Evolutionary conservation across 2,888 invertebrate genomes (phyloP), one percentile per base, ranked within the genome.

Genomic region (Teleogryllus oceanicus): DNA sequence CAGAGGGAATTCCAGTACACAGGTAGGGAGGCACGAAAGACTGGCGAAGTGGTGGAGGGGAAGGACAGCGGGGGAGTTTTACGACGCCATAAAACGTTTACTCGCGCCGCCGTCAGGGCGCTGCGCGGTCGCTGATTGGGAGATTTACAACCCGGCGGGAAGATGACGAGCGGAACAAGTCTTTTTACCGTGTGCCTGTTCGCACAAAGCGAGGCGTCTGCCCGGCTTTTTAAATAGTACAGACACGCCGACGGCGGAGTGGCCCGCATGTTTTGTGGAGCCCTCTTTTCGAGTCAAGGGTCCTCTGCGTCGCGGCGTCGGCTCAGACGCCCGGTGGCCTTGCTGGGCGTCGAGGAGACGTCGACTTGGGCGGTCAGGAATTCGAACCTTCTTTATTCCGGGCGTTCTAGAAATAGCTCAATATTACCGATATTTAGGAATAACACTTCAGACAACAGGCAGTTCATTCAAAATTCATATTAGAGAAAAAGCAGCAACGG

Each of bases 111-210:
- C n/a, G 62, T 5, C 62, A n/a, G 62, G 62, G 62, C 62, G n/a
- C 62, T 62, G 4, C n/a, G 13, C 62, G 13, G 62, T 62, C 62
- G 62, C 62, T 62, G 62, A 62, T 62, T 62, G 62, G 62, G 62
- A 62, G 62, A 62, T 62, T 62, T 62, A 62, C 62, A 62, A 62
- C 62, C 62, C 37, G 37, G 37, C 37, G 62, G 62, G 62, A n/a
- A 62, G 62, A 62, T 62, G 62, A 62, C 62, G 62, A 62, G 62
- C 62, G 62, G 62, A 62, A 62, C 62, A 62, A 62, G 62, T 62
- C 62, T 62, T 62, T 62, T 18, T 62, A 62, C 62, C 62, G 62
- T 18, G 62, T 11, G 62, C 13, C 62, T n/a, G 62, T 62, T 62
- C 16, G 16, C n/a, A 13, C 62, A 62, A 62, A 62, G 62, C 13